phyloP scores from a whole-genome alignment of 2,113 vertebrate species.

The Ammodytes marinus region DNA sequence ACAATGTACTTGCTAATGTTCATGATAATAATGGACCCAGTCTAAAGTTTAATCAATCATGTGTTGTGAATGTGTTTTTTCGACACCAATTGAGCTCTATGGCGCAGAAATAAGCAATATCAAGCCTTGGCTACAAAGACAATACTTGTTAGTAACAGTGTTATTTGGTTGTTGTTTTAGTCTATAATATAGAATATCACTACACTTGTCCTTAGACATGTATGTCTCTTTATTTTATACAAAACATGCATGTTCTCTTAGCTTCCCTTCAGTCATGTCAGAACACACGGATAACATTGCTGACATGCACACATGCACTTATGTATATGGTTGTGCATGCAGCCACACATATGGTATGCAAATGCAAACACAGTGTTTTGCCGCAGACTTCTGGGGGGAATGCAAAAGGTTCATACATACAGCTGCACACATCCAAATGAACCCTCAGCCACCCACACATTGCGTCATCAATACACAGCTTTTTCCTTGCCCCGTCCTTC shows the following conservation, averaged over 20 bases:
- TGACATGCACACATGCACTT: neutral
- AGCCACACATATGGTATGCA: constrained; percentile 10
- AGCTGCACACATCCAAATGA: neutral
- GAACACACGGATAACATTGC: neutral
- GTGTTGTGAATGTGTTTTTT: no score
- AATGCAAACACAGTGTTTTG: constrained; percentile 10
- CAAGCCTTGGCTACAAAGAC: neutral
- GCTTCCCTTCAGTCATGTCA: neutral
- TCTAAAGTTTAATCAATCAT: no score
- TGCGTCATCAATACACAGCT: constrained; percentile 16
- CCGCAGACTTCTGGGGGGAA: neutral
- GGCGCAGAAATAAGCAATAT: neutral
- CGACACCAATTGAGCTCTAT: no score
- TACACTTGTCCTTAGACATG: neutral
- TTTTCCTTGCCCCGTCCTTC: constrained; percentile 68
- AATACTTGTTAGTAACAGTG: neutral
- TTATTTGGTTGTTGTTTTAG: neutral
- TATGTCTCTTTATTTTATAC: neutral
- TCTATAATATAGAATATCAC: neutral
- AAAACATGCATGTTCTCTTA: neutral
- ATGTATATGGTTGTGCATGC: neutral
- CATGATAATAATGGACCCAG: neutral
- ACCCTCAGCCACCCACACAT: constrained; percentile 21
- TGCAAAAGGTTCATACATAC: neutral
- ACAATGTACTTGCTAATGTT: neutral